These are phyloP conservation scores for Bombus sibiricus DNA, from an alignment of 1,140 invertebrate species.

Conservation along the genomic window DNA sequence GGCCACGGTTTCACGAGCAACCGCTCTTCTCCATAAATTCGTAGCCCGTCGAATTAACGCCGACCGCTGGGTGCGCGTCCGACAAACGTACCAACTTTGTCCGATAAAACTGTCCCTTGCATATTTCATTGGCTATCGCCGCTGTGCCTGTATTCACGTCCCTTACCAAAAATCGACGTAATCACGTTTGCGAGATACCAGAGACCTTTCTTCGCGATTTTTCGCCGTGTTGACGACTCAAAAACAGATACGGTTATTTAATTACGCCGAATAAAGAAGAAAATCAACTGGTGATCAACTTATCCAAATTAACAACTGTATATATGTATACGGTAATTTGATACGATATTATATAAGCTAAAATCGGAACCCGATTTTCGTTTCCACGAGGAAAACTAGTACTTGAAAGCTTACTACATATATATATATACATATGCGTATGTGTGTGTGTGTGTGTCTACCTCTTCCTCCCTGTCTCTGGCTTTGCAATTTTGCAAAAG, in stretches of 20 bases:
- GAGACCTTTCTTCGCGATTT: too few species aligned
- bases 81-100: background rate
- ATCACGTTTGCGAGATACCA: too few species aligned
- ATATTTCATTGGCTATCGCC: slow-evolving; percentile 1
- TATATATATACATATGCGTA: fast-evolving
- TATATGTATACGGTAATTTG: background rate
- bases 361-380: slow-evolving; percentile 12
- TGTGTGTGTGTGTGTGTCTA: too few species aligned
- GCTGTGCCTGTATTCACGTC: background rate
- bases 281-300: slow-evolving; percentile 37
- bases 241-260: too few species aligned
- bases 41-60: slow-evolving; percentile 22
- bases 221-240: background rate
- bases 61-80: background rate
- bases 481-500: background rate
- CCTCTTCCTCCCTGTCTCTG: background rate
- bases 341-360: background rate
- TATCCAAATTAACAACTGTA: background rate
- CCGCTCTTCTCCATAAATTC: slow-evolving; percentile 13
- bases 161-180: too few species aligned
- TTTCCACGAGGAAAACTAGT: background rate
- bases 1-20: slow-evolving; percentile 27
- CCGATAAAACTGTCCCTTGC: slow-evolving; percentile 18
- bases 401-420: too few species aligned
- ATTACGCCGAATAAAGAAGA: too few species aligned